These are phyloP conservation scores for Sebastes hubbsi DNA, from an alignment of 2,797 vertebrate genomes.

Conservation along the genomic window DNA sequence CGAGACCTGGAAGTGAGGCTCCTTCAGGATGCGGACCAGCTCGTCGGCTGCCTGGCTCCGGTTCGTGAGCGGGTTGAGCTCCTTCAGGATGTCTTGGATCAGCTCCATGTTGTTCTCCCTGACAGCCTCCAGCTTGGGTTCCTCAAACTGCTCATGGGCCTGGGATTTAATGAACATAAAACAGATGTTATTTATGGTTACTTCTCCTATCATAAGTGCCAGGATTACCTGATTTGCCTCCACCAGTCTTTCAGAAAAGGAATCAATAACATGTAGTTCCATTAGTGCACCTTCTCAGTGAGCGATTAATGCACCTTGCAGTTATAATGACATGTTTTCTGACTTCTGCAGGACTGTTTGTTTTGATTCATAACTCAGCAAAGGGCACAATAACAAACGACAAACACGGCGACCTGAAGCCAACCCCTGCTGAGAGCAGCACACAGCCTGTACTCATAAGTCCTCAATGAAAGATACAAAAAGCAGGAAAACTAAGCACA, in stretches of 20 bases:
- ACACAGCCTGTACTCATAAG: constrained; percentile 25
- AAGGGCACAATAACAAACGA: constrained; percentile 17
- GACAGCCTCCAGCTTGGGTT: constrained; percentile 93
- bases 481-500: constrained; percentile 15
- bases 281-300: neutral
- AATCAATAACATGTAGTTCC: neutral
- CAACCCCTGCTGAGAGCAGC: constrained; percentile 8
- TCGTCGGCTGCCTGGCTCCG: constrained; percentile 86
- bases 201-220: neutral
- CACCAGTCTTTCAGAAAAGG: neutral
- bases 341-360: constrained; percentile 1
- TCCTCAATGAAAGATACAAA: neutral
- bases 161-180: constrained; percentile 52
- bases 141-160: constrained; percentile 93
- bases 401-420: neutral
- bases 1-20: constrained; percentile 94
- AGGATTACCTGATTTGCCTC: neutral
- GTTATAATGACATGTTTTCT: constrained; percentile 19
- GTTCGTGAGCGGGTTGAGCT: constrained; percentile 84
- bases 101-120: constrained; percentile 94
- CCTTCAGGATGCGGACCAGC: constrained; percentile 89
- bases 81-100: constrained; percentile 94
- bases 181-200: neutral
- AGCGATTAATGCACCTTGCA: constrained; percentile 5
- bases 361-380: constrained; percentile 16